Base-by-base conservation (phyloP, 1,140 invertebrate species). In the Parapsyche elsis region DNA sequence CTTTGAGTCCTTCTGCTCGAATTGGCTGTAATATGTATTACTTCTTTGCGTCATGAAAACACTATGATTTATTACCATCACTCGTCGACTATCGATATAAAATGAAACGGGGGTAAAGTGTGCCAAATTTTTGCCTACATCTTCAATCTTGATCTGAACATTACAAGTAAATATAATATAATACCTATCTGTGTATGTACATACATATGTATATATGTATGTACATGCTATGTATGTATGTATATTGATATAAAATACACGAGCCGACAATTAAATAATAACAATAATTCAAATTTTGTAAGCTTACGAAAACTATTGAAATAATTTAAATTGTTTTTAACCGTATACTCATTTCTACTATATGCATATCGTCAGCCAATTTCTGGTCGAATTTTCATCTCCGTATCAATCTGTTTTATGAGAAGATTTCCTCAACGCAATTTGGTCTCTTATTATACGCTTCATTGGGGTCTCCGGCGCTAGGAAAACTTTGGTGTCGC, bases 11-110 rank as follows among this genome's bases (percentile, higher is more conserved):
- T 24, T 67, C 21, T 67, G 24, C 24, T 67, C 64, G 64, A 67
- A 67, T 67, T 24, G 64, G 64, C 24, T 67, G 21, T 67, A 67
- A 67, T 67, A 67, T 67, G 64, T 67, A 67, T 67, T 23, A 67
- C 64, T 24, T 67, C 64, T 67, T 67, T 26, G 24, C 64, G 23
- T 67, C 64, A 23, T 24, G 64, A 24, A 67, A 67, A 67, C 24
- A 26, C 64, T 67, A 67, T 67, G 64, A 67, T 67, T 67, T 67
- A 67, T 24, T 19, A 67, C 24, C 24, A 12, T 24, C 5, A 23
- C 49, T 14, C 12, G 49, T 2, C 12, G 49, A 16, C 12, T 53
- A 53, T 53, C 49, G 49, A 53, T 53, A 14, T 53, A 53, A 38
- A 38, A 38, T 4, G 30, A 38, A 38, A 38, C 30, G 30, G 30